These are phyloP conservation scores for Thymelicus lineola DNA, from an alignment of 2,888 invertebrate species.

Conservation along the genomic window DNA sequence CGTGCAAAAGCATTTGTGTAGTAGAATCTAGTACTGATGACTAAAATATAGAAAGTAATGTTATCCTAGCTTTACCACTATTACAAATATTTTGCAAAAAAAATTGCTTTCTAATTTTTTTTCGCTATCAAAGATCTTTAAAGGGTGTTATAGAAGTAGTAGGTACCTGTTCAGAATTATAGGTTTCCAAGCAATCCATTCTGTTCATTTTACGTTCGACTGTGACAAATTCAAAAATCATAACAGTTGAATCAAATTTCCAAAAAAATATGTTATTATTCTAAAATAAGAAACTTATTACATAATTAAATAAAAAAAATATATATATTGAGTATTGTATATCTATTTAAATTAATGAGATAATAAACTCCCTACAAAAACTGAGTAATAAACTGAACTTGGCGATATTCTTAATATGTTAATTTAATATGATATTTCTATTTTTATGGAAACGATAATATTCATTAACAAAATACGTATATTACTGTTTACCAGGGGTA, in stretches of 20 bases:
- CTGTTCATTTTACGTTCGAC: constrained; percentile 18
- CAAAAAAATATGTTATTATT: neutral
- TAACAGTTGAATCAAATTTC: constrained; percentile 16
- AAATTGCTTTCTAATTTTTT: constrained; percentile 12
- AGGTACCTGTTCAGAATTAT: constrained; percentile 25
- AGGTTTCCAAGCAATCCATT: constrained; percentile 23
- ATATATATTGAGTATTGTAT: too few relatives aligned
- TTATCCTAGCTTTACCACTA: neutral
- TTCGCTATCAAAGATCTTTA: neutral
- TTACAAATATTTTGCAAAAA: constrained; percentile 20
- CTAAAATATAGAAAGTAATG: neutral
- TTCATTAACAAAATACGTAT: too few relatives aligned
- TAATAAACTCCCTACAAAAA: too few relatives aligned
- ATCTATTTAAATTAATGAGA: too few relatives aligned
- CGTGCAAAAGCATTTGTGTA: constrained; percentile 4
- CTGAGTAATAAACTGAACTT: too few relatives aligned
- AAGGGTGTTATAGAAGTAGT: constrained; percentile 10
- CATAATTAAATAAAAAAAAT: too few relatives aligned
- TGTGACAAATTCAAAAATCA: constrained; percentile 24
- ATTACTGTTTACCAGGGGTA: too few relatives aligned
- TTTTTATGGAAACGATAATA: too few relatives aligned
- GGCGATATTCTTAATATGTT: too few relatives aligned
- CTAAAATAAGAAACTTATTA: neutral
- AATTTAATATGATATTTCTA: too few relatives aligned
- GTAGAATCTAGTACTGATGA: neutral